Conservation (phyloP, 2,888 invertebrate genomes). For the Brachyptera risi region DNA sequence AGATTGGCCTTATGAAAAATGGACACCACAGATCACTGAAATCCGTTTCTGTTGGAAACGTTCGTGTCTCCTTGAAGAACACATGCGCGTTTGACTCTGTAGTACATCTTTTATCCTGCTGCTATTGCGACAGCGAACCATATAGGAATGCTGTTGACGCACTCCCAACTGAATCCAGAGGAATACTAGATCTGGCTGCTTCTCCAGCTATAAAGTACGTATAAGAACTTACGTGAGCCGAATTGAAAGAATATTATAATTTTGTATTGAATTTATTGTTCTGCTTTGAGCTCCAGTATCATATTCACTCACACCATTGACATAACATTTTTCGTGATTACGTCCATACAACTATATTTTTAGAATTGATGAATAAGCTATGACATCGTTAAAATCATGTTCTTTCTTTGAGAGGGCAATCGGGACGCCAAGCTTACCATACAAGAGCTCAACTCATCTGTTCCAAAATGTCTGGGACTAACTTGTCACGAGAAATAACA, state of each 20-base stretch:
- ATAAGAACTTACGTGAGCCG: too few relatives aligned
- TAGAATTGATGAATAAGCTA: too few relatives aligned
- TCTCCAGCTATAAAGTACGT: neutral
- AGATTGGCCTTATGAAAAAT: conserved; percentile 2
- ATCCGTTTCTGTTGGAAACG: neutral
- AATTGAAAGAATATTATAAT: neutral
- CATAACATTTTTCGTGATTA: too few relatives aligned
- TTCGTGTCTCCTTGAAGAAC: conserved; percentile 1
- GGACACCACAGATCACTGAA: neutral
- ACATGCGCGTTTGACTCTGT: conserved; percentile 11
- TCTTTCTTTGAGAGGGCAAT: neutral
- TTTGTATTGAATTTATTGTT: too few relatives aligned
- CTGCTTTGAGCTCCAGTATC: too few relatives aligned
- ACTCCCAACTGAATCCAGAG: neutral
- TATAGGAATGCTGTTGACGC: neutral
- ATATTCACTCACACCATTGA: too few relatives aligned
- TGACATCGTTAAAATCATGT: too few relatives aligned
- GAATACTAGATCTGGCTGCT: neutral
- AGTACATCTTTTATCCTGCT: neutral
- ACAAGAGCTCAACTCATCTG: neutral
- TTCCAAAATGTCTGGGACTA: neutral
- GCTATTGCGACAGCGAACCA: conserved; percentile 5
- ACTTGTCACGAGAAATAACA: neutral
- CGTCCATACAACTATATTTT: neutral
- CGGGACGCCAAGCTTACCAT: neutral